Conservation (phyloP, 2,888 invertebrate genomes). For the Nesidiocoris tenuis region DNA sequence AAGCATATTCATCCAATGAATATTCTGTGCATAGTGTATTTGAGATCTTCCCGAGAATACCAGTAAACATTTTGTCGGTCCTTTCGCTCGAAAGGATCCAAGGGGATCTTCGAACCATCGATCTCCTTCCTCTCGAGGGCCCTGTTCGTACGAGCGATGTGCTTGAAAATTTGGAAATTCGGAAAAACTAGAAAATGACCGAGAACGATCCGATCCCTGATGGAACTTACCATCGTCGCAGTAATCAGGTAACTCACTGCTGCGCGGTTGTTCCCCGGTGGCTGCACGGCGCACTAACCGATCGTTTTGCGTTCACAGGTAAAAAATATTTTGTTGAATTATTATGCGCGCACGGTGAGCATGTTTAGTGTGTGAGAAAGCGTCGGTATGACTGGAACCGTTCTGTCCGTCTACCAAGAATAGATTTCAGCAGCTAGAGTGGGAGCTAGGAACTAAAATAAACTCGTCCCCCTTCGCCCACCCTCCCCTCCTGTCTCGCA, state of each 20-base stretch:
- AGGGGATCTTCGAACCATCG: no score
- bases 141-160: no score
- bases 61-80: no score
- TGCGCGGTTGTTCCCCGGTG: not conserved
- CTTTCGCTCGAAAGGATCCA: no score
- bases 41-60: no score
- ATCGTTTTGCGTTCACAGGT: constrained; percentile 19
- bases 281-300: constrained; percentile 36
- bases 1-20: no score
- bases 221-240: not conserved
- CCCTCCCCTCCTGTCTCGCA: constrained; percentile 11
- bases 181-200: no score
- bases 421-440: constrained; percentile 44
- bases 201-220: no score
- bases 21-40: no score
- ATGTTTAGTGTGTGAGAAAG: constrained; percentile 42
- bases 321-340: constrained; percentile 16
- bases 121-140: no score
- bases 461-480: constrained; percentile 42
- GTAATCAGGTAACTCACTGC: not conserved
- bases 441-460: constrained; percentile 48
- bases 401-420: constrained; percentile 46
- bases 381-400: constrained; percentile 46
- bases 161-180: no score
- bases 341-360: constrained; percentile 34